Evolutionary conservation across 2,888 invertebrate genomes (phyloP).

Genomic region (Clepsis dumicolana): DNA sequence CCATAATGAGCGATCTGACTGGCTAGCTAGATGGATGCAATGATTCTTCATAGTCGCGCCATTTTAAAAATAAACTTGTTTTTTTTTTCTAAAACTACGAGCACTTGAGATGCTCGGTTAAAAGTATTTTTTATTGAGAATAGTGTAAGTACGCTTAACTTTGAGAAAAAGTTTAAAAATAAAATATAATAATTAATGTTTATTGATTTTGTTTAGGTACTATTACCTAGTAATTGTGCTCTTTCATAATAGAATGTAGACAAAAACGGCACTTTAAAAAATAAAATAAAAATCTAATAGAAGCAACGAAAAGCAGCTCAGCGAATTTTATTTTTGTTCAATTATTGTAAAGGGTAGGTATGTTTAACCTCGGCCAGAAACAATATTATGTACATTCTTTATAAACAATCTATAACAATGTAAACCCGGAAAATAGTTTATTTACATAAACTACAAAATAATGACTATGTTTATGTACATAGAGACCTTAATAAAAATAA

Average conservation of each 20-base stretch:
- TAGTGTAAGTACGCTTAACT: too few species aligned
- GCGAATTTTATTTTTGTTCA: background rate
- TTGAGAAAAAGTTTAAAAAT: too few species aligned
- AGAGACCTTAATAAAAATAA: slow-evolving; percentile 26
- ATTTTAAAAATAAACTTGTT: slow-evolving; percentile 8
- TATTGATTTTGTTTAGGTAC: too few species aligned
- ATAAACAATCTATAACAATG: background rate
- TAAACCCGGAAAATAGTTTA: slow-evolving; percentile 14
- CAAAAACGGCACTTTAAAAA: too few species aligned
- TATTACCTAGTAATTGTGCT: too few species aligned
- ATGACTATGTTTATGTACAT: background rate
- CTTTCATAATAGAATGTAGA: too few species aligned
- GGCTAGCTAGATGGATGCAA: slow-evolving; percentile 49
- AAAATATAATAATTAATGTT: too few species aligned
- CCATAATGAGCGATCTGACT: slow-evolving; percentile 71
- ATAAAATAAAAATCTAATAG: too few species aligned
- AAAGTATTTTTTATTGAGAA: background rate
- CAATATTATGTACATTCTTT: background rate
- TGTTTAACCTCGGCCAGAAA: background rate
- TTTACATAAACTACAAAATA: slow-evolving; percentile 10
- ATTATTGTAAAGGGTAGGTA: background rate
- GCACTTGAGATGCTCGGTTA: too few species aligned
- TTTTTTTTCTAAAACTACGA: background rate
- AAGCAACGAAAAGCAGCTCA: background rate
- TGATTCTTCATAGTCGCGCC: background rate